Evolutionary conservation across 1,140 invertebrate genomes (phyloP).

Genomic region (Brachionus rotundiformis): DNA sequence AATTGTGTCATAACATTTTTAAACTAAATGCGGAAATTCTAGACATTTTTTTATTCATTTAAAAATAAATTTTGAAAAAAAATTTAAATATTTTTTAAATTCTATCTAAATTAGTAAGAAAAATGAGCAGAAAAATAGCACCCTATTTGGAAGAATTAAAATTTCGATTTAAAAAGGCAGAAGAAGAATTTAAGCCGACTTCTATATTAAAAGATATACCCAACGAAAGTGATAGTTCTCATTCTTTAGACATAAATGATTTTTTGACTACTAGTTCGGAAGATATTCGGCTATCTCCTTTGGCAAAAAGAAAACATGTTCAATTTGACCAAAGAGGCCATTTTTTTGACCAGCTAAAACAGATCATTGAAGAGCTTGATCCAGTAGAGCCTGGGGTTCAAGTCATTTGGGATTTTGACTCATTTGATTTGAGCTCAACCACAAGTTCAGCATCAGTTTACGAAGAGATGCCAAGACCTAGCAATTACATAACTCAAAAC

Average conservation of each 20-base stretch:
- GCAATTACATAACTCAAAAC: not conserved
- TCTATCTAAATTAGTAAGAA: not conserved
- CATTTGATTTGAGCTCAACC: not conserved
- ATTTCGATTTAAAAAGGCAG: not conserved
- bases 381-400: not conserved
- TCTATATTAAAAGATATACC: not conserved
- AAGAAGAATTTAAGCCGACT: not conserved
- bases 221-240: not conserved
- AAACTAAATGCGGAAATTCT: not conserved
- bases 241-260: not conserved
- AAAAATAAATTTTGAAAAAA: not conserved
- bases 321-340: not conserved
- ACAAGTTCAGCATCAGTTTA: not conserved
- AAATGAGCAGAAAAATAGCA: not conserved
- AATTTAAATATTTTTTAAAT: not conserved
- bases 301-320: not conserved
- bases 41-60: not conserved
- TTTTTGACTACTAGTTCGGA: not conserved
- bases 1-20: not conserved
- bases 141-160: not conserved
- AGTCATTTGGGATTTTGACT: conserved; percentile 22
- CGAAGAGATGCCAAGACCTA: not conserved
- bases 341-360: conserved; percentile 2
- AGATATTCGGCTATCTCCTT: not conserved
- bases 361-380: not conserved